Evolutionary conservation across 2,113 vertebrate species (phyloP).

Genomic region (Camarhynchus parvulus): DNA sequence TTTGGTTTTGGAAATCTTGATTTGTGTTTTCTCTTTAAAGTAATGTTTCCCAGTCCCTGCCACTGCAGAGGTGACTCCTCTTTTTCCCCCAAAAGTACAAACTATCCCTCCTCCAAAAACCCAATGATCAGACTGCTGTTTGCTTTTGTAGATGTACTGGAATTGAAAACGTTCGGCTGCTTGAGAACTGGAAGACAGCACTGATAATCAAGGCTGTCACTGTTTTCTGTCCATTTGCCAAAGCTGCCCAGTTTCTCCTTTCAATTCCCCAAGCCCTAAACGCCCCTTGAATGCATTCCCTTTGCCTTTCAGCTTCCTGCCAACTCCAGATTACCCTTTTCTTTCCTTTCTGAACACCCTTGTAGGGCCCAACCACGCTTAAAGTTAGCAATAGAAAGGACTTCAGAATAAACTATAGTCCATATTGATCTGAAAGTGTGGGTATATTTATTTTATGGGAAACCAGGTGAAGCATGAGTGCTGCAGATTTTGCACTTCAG

Average conservation of each 20-base stretch:
- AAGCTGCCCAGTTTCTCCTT: neutral
- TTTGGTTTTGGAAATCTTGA: slow-evolving; percentile 30
- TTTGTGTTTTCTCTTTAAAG: neutral
- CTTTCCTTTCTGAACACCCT: neutral
- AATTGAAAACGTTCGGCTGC: neutral
- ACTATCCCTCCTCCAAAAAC: neutral
- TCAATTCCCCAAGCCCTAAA: neutral
- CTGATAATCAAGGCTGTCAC: neutral
- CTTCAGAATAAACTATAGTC: neutral
- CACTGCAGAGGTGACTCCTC: neutral
- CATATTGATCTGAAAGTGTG: neutral
- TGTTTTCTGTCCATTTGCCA: neutral
- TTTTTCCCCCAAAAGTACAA: neutral
- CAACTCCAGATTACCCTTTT: neutral
- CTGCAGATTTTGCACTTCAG: neutral
- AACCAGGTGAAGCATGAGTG: neutral
- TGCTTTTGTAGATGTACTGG: neutral
- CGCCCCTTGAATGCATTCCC: neutral
- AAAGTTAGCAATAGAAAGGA: neutral
- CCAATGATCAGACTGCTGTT: neutral
- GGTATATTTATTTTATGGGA: neutral
- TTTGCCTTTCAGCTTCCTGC: neutral
- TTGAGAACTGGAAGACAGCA: neutral
- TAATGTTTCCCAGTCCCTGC: neutral
- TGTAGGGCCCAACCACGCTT: neutral